Evolutionary conservation across 2,113 vertebrate genomes (phyloP).

Genomic region (Propithecus coquereli): DNA sequence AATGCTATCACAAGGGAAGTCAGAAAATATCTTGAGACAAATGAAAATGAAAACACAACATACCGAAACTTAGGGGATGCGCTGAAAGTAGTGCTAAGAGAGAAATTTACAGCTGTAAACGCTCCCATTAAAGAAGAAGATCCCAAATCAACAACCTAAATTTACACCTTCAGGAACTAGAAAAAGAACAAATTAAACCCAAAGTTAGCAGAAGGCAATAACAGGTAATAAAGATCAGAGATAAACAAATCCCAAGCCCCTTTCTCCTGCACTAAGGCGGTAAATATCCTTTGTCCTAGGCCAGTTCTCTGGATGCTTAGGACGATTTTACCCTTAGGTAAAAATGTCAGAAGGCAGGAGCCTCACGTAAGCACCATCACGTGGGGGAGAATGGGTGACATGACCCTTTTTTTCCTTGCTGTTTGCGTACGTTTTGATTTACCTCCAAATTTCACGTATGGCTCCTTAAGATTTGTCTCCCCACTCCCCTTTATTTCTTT

Average conservation of each 20-base stretch:
- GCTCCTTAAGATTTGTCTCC: neutral
- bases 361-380: neutral
- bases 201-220: neutral
- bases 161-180: too few relatives aligned
- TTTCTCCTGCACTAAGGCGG: neutral
- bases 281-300: neutral
- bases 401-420: neutral
- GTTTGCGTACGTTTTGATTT: neutral
- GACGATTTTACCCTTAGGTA: neutral
- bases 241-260: neutral
- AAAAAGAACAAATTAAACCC: too few relatives aligned
- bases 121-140: neutral
- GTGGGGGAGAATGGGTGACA: neutral
- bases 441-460: neutral
- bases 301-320: neutral
- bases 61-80: neutral
- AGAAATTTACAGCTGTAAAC: neutral
- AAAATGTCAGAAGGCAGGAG: fast-evolving
- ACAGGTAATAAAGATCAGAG: neutral
- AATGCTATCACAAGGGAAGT: conserved; percentile 16
- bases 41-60: neutral
- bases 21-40: neutral
- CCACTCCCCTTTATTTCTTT: neutral
- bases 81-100: neutral
- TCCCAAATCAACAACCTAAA: too few relatives aligned